Evolutionary conservation across 2,888 invertebrate species (phyloP), one percentile per base, ranked within the genome.

Genomic region (Argyra leucocephala): DNA sequence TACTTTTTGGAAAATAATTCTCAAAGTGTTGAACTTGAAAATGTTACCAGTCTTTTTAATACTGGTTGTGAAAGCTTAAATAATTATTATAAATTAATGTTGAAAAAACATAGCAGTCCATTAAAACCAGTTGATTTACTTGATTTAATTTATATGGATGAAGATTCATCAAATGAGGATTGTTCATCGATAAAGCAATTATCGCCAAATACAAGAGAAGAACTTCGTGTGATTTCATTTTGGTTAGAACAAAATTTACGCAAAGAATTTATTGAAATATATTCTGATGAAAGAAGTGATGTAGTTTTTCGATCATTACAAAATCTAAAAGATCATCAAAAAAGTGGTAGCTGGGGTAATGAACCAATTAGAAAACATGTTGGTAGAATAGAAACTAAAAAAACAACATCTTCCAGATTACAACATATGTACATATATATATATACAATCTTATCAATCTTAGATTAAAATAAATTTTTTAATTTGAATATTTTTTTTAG

Each of bases 1-100:
- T 97, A 96, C 78, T 97, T 97, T 79, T 88, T 93, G 73, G 90
- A 90, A 73, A 91, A 95, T 75, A 96, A 95, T 77, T 91, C 93
- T 1, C 92, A 93, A 74, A 94, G 94, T 77, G 91, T 94, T 24
- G 96, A 97, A 79, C 79, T 96, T 64, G 92, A 94, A 75, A 96
- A 96, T 81, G 91, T 97, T 71, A 93, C 93, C 80, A 79, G 78
- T 64, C 64, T 80, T 7, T 91, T 91, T 72, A 89, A 88, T 72
- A 85, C 88, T 70, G 96, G 96, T 2, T 90, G 92, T 64, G 87
- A 91, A 71, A 88, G 91, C 67, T 78, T 97, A 61, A 92, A 93
- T 74, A 86, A 86, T 67, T 94, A 97, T 71, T 96, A 96, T 77
- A 90, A 93, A 72, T 90, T 91, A 71, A 82, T 94, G 67, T 80